Conservation (phyloP, 2,113 vertebrate species). For the Motacilla alba region DNA sequence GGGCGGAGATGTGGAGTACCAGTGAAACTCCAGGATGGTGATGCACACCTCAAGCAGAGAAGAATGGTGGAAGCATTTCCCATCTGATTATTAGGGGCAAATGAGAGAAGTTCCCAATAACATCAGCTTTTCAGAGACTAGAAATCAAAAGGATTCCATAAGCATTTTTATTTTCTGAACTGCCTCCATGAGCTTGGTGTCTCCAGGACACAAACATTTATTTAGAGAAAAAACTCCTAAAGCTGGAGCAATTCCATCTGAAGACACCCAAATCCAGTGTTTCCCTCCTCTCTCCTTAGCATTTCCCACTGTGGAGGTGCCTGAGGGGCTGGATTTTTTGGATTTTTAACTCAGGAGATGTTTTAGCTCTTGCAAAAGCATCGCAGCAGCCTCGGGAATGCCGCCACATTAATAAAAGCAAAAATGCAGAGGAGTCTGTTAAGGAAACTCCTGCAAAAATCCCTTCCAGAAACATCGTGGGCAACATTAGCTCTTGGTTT, state of each 20-base stretch:
- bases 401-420: constrained; percentile 70
- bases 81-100: not conserved
- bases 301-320: not conserved
- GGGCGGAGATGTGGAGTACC: not conserved
- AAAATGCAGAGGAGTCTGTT: constrained; percentile 67
- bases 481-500: not conserved
- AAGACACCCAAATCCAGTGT: not conserved
- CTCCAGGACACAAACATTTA: not conserved
- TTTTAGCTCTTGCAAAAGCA: not conserved
- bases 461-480: not conserved
- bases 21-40: not conserved
- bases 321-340: not conserved
- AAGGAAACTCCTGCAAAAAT: constrained; percentile 59
- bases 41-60: not conserved
- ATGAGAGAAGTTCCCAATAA: not conserved
- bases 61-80: not conserved
- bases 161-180: not conserved
- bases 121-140: not conserved
- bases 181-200: rapidly evolving
- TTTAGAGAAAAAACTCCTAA: not conserved
- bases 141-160: not conserved
- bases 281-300: not conserved
- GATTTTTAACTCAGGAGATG: not conserved
- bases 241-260: not conserved
- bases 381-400: constrained; percentile 58